Conservation (phyloP, 1,140 invertebrate species). For the Pachypsylla venusta region DNA sequence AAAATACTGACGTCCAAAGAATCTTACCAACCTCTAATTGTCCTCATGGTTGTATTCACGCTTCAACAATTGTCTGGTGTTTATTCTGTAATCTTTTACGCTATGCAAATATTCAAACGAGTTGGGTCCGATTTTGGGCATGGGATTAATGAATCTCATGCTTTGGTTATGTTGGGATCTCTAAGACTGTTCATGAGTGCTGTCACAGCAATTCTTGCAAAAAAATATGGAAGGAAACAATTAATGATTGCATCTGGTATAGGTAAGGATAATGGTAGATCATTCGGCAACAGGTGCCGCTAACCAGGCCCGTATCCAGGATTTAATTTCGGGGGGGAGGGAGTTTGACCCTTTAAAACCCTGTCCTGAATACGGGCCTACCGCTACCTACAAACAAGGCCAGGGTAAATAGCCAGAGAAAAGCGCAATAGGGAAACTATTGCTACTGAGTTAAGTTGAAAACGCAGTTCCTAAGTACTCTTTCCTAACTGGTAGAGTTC, state of each 20-base stretch:
- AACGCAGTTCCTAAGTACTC: too few relatives aligned
- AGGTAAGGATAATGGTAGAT: constrained; percentile 41
- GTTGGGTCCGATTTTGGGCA: constrained; percentile 32
- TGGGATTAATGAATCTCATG: constrained; percentile 32
- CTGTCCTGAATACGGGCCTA: too few relatives aligned
- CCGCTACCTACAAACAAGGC: too few relatives aligned
- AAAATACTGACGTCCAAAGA: not conserved
- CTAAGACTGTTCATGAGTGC: constrained; percentile 38
- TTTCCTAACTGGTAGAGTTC: too few relatives aligned
- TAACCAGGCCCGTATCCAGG: too few relatives aligned
- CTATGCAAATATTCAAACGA: constrained; percentile 39
- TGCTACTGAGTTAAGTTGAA: too few relatives aligned
- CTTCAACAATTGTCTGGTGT: constrained; percentile 42
- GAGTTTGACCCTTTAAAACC: too few relatives aligned
- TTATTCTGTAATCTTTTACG: constrained; percentile 53
- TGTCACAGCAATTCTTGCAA: constrained; percentile 34
- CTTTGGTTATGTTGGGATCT: constrained; percentile 35
- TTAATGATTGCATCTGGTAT: constrained; percentile 36
- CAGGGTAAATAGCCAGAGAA: too few relatives aligned
- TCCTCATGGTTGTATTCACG: constrained; percentile 35
- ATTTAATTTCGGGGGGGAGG: too few relatives aligned
- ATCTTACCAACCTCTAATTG: constrained; percentile 35
- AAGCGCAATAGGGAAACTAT: too few relatives aligned
- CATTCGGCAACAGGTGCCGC: too few relatives aligned
- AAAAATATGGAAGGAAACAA: constrained; percentile 35